Conservation (phyloP, 1,140 invertebrate genomes). For the Trichonephila clavipes region DNA sequence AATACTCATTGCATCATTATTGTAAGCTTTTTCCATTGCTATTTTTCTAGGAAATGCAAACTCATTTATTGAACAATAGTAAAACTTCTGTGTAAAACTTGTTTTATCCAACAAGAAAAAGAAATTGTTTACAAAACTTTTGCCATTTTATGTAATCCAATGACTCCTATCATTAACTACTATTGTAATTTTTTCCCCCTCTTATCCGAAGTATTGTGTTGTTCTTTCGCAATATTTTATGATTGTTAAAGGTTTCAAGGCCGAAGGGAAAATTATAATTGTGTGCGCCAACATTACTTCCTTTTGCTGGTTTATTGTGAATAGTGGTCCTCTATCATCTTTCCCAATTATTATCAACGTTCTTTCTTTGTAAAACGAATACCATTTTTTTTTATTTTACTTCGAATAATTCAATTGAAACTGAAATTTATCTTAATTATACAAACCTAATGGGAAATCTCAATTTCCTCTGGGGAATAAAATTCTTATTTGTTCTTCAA, state of each 20-base stretch:
- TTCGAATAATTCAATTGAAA: background rate
- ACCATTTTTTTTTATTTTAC: background rate
- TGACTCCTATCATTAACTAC: no score
- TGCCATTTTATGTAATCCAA: no score
- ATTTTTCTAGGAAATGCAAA: no score
- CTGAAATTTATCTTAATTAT: conserved; percentile 14
- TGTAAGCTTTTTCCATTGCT: no score
- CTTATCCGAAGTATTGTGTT: background rate
- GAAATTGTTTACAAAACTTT: no score
- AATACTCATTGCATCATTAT: no score
- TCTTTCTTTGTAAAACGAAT: background rate
- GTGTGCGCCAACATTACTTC: background rate
- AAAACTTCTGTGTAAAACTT: no score
- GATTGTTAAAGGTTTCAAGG: conserved; percentile 15
- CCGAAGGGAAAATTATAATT: background rate
- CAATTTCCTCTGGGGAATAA: background rate
- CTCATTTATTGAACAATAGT: no score
- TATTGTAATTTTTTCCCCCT: no score
- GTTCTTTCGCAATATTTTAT: background rate
- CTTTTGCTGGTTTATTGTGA: background rate
- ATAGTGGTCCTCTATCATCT: background rate
- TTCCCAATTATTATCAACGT: background rate
- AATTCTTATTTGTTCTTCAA: background rate
- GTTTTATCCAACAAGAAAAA: no score
- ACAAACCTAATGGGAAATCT: background rate